A percentile compares a stretch with the other conserved stretches of the same genome.
These are phyloP conservation scores for Champsocephalus esox DNA, from an alignment of 2,797 vertebrate genomes.

Conservation along the genomic window DNA sequence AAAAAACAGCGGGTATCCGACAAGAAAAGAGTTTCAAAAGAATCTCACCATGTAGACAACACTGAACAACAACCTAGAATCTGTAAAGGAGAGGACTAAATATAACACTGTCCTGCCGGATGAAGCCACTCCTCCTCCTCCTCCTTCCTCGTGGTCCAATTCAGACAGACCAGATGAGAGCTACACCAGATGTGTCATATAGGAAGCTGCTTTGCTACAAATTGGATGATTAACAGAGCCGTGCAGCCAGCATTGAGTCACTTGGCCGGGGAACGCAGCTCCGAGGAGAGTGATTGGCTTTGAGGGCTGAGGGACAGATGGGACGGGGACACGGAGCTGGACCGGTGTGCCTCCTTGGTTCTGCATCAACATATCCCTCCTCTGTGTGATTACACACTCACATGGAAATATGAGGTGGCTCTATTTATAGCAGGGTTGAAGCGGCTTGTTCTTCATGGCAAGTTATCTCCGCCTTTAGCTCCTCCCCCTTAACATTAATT, in stretches of 20 bases:
- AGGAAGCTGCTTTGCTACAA: slow-evolving; percentile 74
- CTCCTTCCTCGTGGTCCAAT: slow-evolving; percentile 50
- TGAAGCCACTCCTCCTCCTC: slow-evolving; percentile 47
- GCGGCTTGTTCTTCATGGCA: slow-evolving; percentile 55
- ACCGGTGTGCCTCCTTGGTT: slow-evolving; percentile 48
- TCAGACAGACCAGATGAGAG: slow-evolving; percentile 61
- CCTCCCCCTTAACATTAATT: slow-evolving; percentile 86
- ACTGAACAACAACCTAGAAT: slow-evolving; percentile 20
- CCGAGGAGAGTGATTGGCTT: slow-evolving; percentile 68
- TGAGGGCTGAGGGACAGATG: slow-evolving; percentile 77
- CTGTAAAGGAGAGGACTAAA: slow-evolving; percentile 50
- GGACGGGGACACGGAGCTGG: slow-evolving; percentile 61
- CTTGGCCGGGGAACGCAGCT: slow-evolving; percentile 61
- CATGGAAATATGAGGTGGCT: slow-evolving; percentile 19
- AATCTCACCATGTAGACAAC: slow-evolving; percentile 33
- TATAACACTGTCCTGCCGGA: slow-evolving; percentile 53
- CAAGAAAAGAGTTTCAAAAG: slow-evolving; percentile 17
- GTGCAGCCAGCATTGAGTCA: slow-evolving; percentile 59
- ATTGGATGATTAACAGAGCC: slow-evolving; percentile 78
- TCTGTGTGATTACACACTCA: slow-evolving; percentile 25
- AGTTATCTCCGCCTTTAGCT: slow-evolving; percentile 75
- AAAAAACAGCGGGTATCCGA: slow-evolving; percentile 26
- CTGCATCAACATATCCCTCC: slow-evolving; percentile 45
- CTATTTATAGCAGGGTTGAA: slow-evolving; percentile 32
- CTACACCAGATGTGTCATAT: slow-evolving; percentile 75